These are phyloP conservation scores for Tetraodon nigroviridis DNA, from an alignment of 2,113 vertebrate species.

Conservation along the genomic window DNA sequence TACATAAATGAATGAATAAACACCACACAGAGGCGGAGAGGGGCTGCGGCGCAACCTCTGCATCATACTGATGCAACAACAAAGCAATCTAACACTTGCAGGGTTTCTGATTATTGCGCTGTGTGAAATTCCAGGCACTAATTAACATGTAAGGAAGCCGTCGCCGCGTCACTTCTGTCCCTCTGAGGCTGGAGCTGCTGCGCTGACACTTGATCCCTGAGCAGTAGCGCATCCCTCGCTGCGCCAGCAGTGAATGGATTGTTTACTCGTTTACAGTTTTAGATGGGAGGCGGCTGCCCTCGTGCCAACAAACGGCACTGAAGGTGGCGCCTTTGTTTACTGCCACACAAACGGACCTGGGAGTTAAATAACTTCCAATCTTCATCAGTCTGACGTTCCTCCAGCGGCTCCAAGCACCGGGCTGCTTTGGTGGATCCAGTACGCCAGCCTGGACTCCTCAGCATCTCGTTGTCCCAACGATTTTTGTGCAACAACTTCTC, in stretches of 20 bases:
- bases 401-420: no score
- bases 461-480: no score
- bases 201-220: slow-evolving; percentile 21
- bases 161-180: slow-evolving; percentile 31
- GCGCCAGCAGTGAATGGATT: slow-evolving; percentile 25
- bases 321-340: not conserved
- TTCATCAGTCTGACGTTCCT: no score
- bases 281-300: not conserved
- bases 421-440: no score
- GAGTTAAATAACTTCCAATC: no score
- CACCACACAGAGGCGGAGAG: slow-evolving; percentile 47
- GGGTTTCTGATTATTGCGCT: slow-evolving; percentile 50
- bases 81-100: slow-evolving; percentile 67
- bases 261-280: slow-evolving; percentile 17
- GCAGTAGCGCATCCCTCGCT: slow-evolving; percentile 8
- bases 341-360: no score
- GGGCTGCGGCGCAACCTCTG: slow-evolving; percentile 18
- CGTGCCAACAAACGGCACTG: not conserved
- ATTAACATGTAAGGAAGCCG: slow-evolving; percentile 64
- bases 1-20: slow-evolving; percentile 75
- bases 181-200: slow-evolving; percentile 33
- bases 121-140: slow-evolving; percentile 55
- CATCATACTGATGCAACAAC: slow-evolving; percentile 76
- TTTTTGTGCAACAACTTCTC: no score
- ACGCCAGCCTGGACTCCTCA: no score